Base-by-base conservation (phyloP, 2,888 invertebrate genomes). In the Mallateleia sp. region DNA sequence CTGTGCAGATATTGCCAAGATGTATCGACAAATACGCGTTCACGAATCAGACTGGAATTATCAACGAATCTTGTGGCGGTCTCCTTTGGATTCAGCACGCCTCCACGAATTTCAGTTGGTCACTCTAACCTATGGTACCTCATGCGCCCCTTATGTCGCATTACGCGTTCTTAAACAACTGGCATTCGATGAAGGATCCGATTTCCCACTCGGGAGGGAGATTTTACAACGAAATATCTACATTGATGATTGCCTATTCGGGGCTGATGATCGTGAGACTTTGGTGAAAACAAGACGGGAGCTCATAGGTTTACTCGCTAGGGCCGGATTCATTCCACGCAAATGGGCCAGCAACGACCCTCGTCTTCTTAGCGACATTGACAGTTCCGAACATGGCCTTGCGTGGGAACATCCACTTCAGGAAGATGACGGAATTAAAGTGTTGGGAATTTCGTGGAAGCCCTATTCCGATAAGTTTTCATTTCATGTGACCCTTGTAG, bases 171-270 rank as follows among this genome's bases (percentile, higher is more conserved):
- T 60, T 15, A 5, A 24, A 20, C 18, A 54, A 4, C 25, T 54
- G 9, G 25, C 54, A 2, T 18, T 22, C 7, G 71, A 71, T 18
- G 54, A 71, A 71, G 54, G 71, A 7, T 4, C 50, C 14, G 20
- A 15, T 1, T 54, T 52, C 52, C 71, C 71, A 5, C 5, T 28
- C 4, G 71, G 34, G 2, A 38, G 18, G 11, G 14, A 34, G 3
- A 18, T 71, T n/a, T 34, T 71, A 85, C 45, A 78, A 85, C 45
- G n/a, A n/a, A n/a, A n/a, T n/a, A n/a, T n/a, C n/a, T n/a, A n/a
- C n/a, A n/a, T n/a, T n/a, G n/a, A n/a, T n/a, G n/a, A n/a, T n/a
- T 42, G 81, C 11, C 38, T 80, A 4, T 72, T 77, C 6, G 84
- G 87, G 56, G 83, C 83, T 0, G 52, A 77, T 45, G 62, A 71